Evolutionary conservation across 2,888 invertebrate genomes (phyloP).

Genomic region (Cetonia aurata): DNA sequence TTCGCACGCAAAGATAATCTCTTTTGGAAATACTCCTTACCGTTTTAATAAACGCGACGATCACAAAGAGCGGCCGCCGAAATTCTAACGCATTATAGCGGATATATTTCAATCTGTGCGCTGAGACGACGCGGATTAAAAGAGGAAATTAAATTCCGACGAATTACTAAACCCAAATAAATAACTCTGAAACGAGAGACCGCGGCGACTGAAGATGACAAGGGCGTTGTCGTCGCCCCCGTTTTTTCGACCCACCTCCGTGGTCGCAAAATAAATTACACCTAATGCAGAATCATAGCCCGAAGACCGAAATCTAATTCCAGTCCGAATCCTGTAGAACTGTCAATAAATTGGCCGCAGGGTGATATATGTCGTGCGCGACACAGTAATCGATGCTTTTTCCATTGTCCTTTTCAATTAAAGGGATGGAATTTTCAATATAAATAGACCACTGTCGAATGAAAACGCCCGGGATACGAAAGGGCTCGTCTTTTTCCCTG

Average conservation of each 20-base stretch:
- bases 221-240: slow-evolving; percentile 27
- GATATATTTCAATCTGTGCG: slow-evolving; percentile 13
- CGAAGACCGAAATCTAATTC: slow-evolving; percentile 49
- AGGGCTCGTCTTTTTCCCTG: slow-evolving; percentile 4
- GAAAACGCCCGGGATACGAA: slow-evolving; percentile 40
- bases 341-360: slow-evolving; percentile 54
- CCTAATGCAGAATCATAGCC: slow-evolving; percentile 35
- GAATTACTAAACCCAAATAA: slow-evolving; percentile 31
- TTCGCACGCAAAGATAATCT: too few relatives aligned
- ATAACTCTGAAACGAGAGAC: slow-evolving; percentile 26
- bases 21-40: too few relatives aligned
- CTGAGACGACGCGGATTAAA: slow-evolving; percentile 22
- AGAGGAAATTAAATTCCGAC: slow-evolving; percentile 30
- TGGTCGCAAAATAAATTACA: slow-evolving; percentile 30
- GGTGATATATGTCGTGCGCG: slow-evolving; percentile 53
- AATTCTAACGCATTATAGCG: background rate
- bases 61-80: too few relatives aligned
- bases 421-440: slow-evolving; percentile 55
- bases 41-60: too few relatives aligned
- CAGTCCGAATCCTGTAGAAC: slow-evolving; percentile 42
- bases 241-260: slow-evolving; percentile 24
- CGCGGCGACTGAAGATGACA: slow-evolving; percentile 33
- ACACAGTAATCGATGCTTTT: slow-evolving; percentile 55
- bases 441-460: slow-evolving; percentile 54
- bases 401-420: slow-evolving; percentile 56